These are phyloP conservation scores for Saccostrea glomerata DNA, from an alignment of 1,140 invertebrate genomes.

Conservation along the genomic window DNA sequence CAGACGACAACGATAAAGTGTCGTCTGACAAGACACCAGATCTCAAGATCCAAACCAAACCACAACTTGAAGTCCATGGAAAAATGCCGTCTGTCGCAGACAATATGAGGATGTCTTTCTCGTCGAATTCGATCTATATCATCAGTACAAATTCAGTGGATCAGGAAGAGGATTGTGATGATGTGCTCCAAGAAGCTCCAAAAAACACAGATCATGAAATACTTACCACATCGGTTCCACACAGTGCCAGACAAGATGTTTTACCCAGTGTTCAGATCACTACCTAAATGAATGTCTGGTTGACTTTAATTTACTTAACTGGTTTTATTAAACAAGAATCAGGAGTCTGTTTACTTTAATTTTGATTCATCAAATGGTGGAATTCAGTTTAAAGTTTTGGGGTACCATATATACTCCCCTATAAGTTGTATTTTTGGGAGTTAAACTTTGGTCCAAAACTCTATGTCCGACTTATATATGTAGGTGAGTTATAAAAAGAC, in stretches of 20 bases:
- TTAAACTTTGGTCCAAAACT: no score
- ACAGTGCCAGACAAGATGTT: background rate
- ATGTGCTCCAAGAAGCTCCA: background rate
- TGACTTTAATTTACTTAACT: background rate
- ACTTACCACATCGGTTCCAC: background rate
- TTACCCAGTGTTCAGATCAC: slow-evolving; percentile 15
- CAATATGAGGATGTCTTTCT: slow-evolving; percentile 27
- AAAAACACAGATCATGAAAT: background rate
- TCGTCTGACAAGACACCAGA: background rate
- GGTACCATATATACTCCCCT: no score
- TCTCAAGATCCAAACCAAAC: background rate
- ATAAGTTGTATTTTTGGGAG: no score
- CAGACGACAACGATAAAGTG: background rate
- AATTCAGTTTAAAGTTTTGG: background rate
- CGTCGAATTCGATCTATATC: background rate
- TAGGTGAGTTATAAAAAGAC: no score
- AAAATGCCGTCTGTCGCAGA: background rate
- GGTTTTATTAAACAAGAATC: no score
- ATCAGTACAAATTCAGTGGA: slow-evolving; percentile 7
- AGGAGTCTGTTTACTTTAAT: background rate
- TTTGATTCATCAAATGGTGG: background rate
- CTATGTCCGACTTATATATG: no score
- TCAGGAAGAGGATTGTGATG: background rate
- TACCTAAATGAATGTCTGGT: background rate
- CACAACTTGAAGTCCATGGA: background rate